Evolutionary conservation across 1,140 invertebrate genomes (phyloP), one percentile per base, ranked within the genome.

Genomic region (Pentalonia nigronervosa): DNA sequence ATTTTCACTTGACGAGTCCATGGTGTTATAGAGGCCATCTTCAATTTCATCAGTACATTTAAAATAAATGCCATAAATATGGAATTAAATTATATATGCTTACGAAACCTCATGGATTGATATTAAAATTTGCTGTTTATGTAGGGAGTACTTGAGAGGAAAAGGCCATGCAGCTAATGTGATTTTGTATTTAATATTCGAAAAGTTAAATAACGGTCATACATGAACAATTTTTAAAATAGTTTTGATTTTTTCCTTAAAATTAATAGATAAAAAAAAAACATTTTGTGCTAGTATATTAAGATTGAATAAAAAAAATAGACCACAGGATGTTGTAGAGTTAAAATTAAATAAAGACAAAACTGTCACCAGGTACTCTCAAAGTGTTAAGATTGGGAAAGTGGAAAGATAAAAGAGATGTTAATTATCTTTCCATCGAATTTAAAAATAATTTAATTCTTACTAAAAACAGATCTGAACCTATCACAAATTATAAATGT

Each of bases 361-460:
- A 41, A 41, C 41, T 4, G 41, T 41, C 41, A 4, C 1, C 41
- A 41, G 45, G 8, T 48, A 88, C 45, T 25, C 25, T 50, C 41
- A 48, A 50, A 9, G 47, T 50, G 45, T 88, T 48, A 88, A 50
- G 48, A 48, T 88, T 48, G 86, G 86, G n/a, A 50, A 48, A 88
- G 9, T 48, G 47, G 86, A 88, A 23, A 88, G 45, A 88, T 50
- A 88, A 88, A 25, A 88, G 86, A 88, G 86, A 88, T 34, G 86
- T 88, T 47, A 7, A 4, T 88, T 88, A 48, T 88, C 0, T 50
- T 48, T 48, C 86, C 23, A 48, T 47, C 3, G 25, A 88, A 88
- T 88, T 88, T 88, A 30, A 88, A 88, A 88, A 48, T 88, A 47
- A 88, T 48, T 36, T 88, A 45, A 34, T 88, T 50, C 45, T 88